A percentile compares a stretch with the other conserved stretches of the same genome.
phyloP scores from a whole-genome alignment of 2,113 vertebrate genomes.

The Cololabis saira region DNA sequence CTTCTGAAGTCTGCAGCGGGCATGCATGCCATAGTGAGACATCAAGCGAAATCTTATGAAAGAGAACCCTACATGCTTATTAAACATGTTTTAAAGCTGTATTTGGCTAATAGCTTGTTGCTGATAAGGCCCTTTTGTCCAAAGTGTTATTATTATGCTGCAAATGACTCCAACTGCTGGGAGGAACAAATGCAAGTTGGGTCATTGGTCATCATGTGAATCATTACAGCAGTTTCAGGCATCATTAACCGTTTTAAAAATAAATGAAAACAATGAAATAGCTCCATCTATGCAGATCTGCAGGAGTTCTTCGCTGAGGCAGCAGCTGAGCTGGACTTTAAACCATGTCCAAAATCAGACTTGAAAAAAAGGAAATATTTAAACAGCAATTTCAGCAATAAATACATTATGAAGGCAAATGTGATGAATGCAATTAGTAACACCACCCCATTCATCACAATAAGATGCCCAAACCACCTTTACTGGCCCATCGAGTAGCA shows the following conservation, averaged over 20 bases:
- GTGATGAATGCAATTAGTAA: background rate
- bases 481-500: too few relatives aligned
- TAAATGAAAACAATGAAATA: conserved; percentile 37
- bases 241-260: conserved; percentile 49
- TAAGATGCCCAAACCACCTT: too few relatives aligned
- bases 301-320: background rate
- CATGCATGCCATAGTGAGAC: too few relatives aligned
- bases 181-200: conserved; percentile 31
- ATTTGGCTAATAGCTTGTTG: conserved; percentile 9
- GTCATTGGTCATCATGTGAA: conserved; percentile 29
- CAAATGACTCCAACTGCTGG: conserved; percentile 17
- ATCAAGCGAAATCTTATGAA: too few relatives aligned
- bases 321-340: background rate
- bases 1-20: too few relatives aligned
- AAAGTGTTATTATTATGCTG: conserved; percentile 18
- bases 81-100: background rate
- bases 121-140: conserved; percentile 14
- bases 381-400: background rate
- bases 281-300: conserved; percentile 21
- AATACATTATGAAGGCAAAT: background rate
- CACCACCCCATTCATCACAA: too few relatives aligned
- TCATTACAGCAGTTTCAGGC: conserved; percentile 38
- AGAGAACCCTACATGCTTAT: background rate
- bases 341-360: background rate
- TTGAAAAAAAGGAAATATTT: conserved; percentile 14